Evolutionary conservation across 1,140 invertebrate genomes (phyloP), one percentile per base, ranked within the genome.

Genomic region (Grapholita molesta): DNA sequence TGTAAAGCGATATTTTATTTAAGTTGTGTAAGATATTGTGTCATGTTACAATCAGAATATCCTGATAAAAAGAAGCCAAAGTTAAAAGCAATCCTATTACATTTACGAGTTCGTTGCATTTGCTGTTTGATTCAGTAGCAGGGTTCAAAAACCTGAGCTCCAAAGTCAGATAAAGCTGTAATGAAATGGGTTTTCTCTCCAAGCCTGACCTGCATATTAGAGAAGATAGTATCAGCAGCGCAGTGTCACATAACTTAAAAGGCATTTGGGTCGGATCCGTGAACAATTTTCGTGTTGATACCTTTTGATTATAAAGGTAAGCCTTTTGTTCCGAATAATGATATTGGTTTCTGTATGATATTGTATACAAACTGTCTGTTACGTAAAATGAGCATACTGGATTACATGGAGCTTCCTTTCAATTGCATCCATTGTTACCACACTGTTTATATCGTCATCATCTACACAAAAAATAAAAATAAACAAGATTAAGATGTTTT

Each of bases 211-310:
- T 74, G 70, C 68, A 76, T 72, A 74, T 70, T 72, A 72, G 70
- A 64, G 9, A 55, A 69, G 55, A 72, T 71, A 75, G 32, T 38
- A 72, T 77, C 68, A 12, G 24, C 53, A 25, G 30, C 69, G 48
- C 55, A 68, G 70, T 55, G 72, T 69, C 67, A 72, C 57, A 73
- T 77, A 77, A 74, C 42, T 71, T 71, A 71, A 57, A 32, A 38
- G 15, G 48, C 61, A 70, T 70, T 70, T 25, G 53, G 23, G 28
- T 42, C 12, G 65, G 32, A 64, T 32, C 33, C 66, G 61, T 28
- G 30, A 67, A 75, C 71, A 65, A 71, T 75, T 77, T 73, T 71
- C 71, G 73, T 71, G 73, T 71, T 73, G 73, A 78, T 72, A 72
- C 70, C 53, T 57, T 71, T 68, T 25, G 57, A 64, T 55, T 69